A percentile compares a stretch with the other conserved stretches of the same genome.
These are phyloP conservation scores for Pogonognathellus flavescens DNA, from an alignment of 1,140 invertebrate genomes.

Conservation along the genomic window DNA sequence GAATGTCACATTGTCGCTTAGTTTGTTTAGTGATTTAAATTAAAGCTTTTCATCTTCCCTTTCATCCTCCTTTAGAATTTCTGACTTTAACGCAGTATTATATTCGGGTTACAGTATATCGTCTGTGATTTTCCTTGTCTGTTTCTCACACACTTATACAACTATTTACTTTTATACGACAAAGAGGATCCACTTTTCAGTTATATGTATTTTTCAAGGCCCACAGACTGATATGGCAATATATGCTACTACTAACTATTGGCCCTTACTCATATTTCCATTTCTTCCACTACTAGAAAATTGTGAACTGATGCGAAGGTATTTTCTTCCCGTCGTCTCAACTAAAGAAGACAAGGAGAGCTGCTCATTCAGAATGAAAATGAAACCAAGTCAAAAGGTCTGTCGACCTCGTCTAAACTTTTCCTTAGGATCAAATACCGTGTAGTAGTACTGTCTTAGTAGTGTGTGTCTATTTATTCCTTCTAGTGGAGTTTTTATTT, in stretches of 20 bases:
- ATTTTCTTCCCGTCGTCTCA: background rate
- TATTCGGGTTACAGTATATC: too few species aligned
- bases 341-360: constrained; percentile 18
- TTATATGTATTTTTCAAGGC: background rate
- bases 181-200: constrained; percentile 7
- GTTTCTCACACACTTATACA: background rate
- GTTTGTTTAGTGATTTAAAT: background rate
- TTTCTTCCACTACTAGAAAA: constrained; percentile 22
- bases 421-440: constrained; percentile 24
- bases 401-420: constrained; percentile 47
- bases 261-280: constrained; percentile 39
- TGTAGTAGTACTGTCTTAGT: background rate
- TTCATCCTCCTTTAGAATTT: background rate
- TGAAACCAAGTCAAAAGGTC: constrained; percentile 45
- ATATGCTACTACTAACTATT: background rate
- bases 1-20: constrained; percentile 16
- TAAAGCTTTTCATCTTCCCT: background rate
- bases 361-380: constrained; percentile 45
- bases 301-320: constrained; percentile 34
- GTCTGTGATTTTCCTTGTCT: background rate
- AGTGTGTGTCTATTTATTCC: background rate
- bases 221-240: background rate
- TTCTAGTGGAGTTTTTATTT: constrained; percentile 1
- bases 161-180: background rate
- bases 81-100: too few species aligned